A percentile compares a stretch with the other conserved stretches of the same genome.
phyloP scores from a whole-genome alignment of 2,888 invertebrate genomes.

The Habrosyne pyritoides region DNA sequence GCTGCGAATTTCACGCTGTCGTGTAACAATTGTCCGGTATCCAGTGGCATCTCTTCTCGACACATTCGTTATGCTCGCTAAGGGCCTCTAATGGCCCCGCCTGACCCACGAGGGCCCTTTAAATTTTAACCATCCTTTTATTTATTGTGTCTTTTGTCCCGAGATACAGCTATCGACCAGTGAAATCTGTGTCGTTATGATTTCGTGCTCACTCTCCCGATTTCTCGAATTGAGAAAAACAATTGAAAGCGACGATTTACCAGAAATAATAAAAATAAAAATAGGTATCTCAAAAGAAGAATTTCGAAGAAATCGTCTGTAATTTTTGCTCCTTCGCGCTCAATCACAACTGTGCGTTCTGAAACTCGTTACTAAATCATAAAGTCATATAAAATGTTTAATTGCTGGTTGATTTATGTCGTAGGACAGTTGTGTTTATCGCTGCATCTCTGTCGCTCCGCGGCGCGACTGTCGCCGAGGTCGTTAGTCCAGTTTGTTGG shows the following conservation, averaged over 20 bases:
- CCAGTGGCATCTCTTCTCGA: conserved; percentile 62
- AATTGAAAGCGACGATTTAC: neutral
- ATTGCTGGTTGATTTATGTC: conserved; percentile 57
- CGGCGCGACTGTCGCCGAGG: conserved; percentile 16
- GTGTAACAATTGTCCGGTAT: conserved; percentile 71
- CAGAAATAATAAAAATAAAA: too few species aligned
- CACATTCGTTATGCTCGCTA: conserved; percentile 68
- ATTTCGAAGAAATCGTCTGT: neutral
- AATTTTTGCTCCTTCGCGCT: conserved; percentile 2
- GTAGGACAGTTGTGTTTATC: conserved; percentile 52
- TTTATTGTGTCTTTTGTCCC: conserved; percentile 68
- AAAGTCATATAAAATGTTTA: conserved; percentile 47
- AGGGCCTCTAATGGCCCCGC: conserved; percentile 77
- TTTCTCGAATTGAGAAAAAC: conserved; percentile 14
- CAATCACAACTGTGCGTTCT: conserved; percentile 10
- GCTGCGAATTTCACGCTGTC: conserved; percentile 62
- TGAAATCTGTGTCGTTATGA: conserved; percentile 68
- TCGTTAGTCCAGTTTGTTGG: conserved; percentile 25
- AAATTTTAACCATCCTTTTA: conserved; percentile 79
- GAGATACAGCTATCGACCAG: conserved; percentile 58
- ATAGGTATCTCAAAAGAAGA: too few species aligned
- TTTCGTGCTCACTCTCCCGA: conserved; percentile 44
- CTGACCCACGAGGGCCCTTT: conserved; percentile 67
- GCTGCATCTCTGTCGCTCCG: conserved; percentile 37
- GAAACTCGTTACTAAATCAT: conserved; percentile 42